Base-by-base conservation (phyloP, 2,797 vertebrate genomes). In the Megalops cyprinoides region DNA sequence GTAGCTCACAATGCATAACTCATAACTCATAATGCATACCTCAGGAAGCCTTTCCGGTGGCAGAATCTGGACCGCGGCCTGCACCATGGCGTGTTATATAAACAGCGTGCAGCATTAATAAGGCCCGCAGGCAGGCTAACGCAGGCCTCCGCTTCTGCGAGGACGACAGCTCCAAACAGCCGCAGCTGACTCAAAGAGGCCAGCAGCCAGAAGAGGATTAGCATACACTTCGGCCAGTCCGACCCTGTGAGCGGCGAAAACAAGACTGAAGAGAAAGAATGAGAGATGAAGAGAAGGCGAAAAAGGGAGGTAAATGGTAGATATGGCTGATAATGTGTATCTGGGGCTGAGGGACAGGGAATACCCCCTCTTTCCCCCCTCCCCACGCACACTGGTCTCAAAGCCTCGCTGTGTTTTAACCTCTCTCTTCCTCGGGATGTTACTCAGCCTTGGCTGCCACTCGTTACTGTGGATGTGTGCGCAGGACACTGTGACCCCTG, bases 171-270 rank as follows among this genome's bases (percentile, higher is more conserved):
- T 14, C 73, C 44, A 77, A 73, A 62, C 58, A 49, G 44, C 39
- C 58, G 83, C 77, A 80, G 79, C 74, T 80, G 67, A 79, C 74
- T 31, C 31, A 34, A 28, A 25, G 3, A 60, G 49, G 74, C 77
- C 79, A 67, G 42, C n/a, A 69, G 60, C 48, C 14, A 9, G 56
- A 60, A 25, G 60, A 74, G 55, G 76, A 82, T 83, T 78, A 67
- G 79, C 81, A 74, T 79, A 56, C 56, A 76, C 77, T 55, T 76
- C 53, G 62, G 39, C 46, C 82, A 80, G n/a, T 76, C 58, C 76
- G 48, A 79, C 77, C 31, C 37, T 67, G 37, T 39, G 58, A 51
- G 74, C 56, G 14, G 25, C 48, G 69, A 23, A 18, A 18, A 53
- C 28, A 28, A 28, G 46, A 4, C 46, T 34, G 14, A 75, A 69